These are phyloP conservation scores for Harlomillsia oculata DNA, from an alignment of 1,140 invertebrate species.

Conservation along the genomic window DNA sequence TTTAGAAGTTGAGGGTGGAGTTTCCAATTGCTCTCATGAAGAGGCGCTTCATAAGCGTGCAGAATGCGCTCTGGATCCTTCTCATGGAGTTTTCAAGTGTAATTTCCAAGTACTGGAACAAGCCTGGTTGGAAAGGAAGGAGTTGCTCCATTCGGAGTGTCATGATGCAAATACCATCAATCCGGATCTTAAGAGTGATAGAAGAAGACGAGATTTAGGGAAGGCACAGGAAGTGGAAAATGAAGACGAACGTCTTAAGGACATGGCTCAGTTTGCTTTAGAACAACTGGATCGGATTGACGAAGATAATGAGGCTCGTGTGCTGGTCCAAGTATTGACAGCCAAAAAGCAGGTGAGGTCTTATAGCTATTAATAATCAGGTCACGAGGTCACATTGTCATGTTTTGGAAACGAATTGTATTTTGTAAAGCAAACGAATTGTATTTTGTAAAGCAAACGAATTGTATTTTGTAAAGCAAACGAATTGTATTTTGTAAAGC, in stretches of 20 bases:
- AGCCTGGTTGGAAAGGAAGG: constrained; percentile 23
- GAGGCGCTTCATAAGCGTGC: background rate
- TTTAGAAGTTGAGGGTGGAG: constrained; percentile 24
- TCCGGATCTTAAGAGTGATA: background rate
- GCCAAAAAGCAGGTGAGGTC: constrained; percentile 38
- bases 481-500: no score
- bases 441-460: background rate
- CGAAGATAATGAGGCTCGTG: constrained; percentile 41
- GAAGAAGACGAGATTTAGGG: constrained; percentile 38
- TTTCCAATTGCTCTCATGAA: constrained; percentile 18
- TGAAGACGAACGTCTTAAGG: constrained; percentile 37
- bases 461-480: no score
- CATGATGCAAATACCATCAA: background rate
- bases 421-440: constrained; percentile 8
- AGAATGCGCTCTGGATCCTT: constrained; percentile 17
- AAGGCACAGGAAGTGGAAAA: constrained; percentile 40
- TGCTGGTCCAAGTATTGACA: constrained; percentile 40
- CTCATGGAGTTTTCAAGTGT: constrained; percentile 16
- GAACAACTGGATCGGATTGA: constrained; percentile 41
- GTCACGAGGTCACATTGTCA: no score
- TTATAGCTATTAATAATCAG: no score
- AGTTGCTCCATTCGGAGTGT: constrained; percentile 14
- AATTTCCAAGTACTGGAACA: constrained; percentile 30
- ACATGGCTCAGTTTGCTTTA: constrained; percentile 41
- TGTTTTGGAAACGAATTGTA: constrained; percentile 1